Evolutionary conservation across 2,113 vertebrate species (phyloP), one percentile per base, ranked within the genome.

Genomic region (Actinemys pallida): DNA sequence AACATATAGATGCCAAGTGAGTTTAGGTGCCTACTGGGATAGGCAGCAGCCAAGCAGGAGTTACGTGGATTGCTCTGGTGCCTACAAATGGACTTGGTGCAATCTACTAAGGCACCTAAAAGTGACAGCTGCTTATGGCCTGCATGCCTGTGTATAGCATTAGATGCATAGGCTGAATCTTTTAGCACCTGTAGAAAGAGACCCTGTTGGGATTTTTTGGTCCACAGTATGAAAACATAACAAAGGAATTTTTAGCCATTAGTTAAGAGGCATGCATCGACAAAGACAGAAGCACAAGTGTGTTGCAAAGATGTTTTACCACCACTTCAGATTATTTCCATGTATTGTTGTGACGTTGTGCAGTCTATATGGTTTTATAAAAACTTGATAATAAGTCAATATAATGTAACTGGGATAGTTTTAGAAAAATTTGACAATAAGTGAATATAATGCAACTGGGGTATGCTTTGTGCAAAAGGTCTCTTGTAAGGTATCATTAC

Each of bases 321-420:
- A 86, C 47, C 57, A 94, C 97, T 95, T 81, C 84, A 83, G 92
- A 86, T 96, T 89, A 85, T 93, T 97, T 94, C 87, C 95, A 80
- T 90, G 24, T 54, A 85, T 81, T 65, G 84, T 86, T 39, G 39
- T 39, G 39, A 39, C 39, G 39, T 39, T 39, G 39, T 39, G 39
- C 39, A 39, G 39, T 39, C 39, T 39, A 39, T 39, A 39, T 39
- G 39, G 39, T 39, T 39, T 39, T 39, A 39, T 39, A 39, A 39
- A 39, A 39, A 39, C 39, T 39, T 39, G 39, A 39, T 39, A 39
- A 39, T 39, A 39, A 39, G 39, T 39, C 39, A 39, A 39, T 39
- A 39, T 39, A 39, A 39, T 39, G 39, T 39, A 39, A 39, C 39
- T 39, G 39, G 39, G 39, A 39, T 39, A 39, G 39, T 39, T 39